Base-by-base conservation (phyloP, 2,888 invertebrate species). In the Nomada goodeniana region DNA sequence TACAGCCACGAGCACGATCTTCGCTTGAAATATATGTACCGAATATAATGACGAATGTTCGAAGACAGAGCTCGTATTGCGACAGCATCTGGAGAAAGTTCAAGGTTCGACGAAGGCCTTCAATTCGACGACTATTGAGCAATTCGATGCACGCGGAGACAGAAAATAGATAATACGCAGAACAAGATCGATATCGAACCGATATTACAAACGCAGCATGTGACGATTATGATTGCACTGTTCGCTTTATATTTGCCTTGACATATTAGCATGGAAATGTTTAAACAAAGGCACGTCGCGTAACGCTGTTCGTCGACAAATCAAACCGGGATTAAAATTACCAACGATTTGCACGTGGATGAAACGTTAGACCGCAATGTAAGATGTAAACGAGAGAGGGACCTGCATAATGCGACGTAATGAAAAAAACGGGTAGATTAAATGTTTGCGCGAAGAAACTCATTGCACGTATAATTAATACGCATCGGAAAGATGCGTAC, bases 41-140 rank as follows among this genome's bases (percentile, higher is more conserved):
- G 20, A 60, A 18, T 36, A 15, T 36, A 60, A 70, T 20, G 50
- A 36, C 47, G 10, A 60, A 69, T 13, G 59, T 20, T 36, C 60
- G 50, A 36, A 50, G 52, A 36, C 20, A 18, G 13, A 15, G 60
- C 47, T 23, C 57, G 29, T 15, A 57, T 65, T 29, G 60, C 60
- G 52, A 23, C 20, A 18, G 36, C 20, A 50, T 20, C 11, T 0
- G 29, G 7, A 7, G 15, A 63, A 82, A 84, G 82, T 74, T 82
- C 79, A 84, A 79, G 79, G 83, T 69, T 75, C 57, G 20, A 42
- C 44, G 36, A 52, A 13, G 47, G 63, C 15, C 18, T 67, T 18
- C 77, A 47, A 68, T 57, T 60, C 44, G 77, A 84, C 68, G 57
- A 47, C n/a, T 53, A 44, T 55, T 36, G 52, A 53, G 72, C 15